Conservation (phyloP, 2,797 vertebrate genomes). For the Lithobates pipiens region DNA sequence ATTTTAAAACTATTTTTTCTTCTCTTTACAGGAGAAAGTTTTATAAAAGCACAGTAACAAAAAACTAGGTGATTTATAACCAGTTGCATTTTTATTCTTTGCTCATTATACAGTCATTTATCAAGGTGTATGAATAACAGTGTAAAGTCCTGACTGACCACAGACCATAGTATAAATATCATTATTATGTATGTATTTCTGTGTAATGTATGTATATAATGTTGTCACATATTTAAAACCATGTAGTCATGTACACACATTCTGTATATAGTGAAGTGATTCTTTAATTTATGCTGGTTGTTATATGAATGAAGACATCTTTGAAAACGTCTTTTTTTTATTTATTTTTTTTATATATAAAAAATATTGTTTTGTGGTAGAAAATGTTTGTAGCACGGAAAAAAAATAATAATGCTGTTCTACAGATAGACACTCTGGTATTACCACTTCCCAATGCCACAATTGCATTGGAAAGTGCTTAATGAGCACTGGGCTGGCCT, state of each 20-base stretch:
- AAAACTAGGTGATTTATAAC: conserved; percentile 22
- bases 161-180: not conserved
- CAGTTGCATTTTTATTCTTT: not conserved
- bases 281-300: conserved; percentile 23
- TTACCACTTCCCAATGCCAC: no score
- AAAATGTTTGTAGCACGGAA: no score
- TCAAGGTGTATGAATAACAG: conserved; percentile 3
- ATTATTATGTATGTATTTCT: conserved; percentile 29
- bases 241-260: not conserved
- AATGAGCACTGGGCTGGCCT: no score
- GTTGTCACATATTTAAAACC: conserved; percentile 15
- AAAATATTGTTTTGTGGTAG: no score
- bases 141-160: not conserved
- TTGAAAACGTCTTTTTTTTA: not conserved
- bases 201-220: conserved; percentile 42
- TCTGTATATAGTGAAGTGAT: conserved; percentile 26
- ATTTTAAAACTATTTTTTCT: not conserved
- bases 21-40: conserved; percentile 24
- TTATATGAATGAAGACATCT: not conserved
- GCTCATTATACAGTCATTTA: conserved; percentile 11
- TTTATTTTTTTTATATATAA: no score
- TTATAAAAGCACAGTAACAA: conserved; percentile 11
- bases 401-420: no score
- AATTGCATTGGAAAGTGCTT: no score
- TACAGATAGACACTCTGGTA: no score